Evolutionary conservation across 2,797 vertebrate species (phyloP), one percentile per base, ranked within the genome.

Genomic region (Ptychadena robeensis): DNA sequence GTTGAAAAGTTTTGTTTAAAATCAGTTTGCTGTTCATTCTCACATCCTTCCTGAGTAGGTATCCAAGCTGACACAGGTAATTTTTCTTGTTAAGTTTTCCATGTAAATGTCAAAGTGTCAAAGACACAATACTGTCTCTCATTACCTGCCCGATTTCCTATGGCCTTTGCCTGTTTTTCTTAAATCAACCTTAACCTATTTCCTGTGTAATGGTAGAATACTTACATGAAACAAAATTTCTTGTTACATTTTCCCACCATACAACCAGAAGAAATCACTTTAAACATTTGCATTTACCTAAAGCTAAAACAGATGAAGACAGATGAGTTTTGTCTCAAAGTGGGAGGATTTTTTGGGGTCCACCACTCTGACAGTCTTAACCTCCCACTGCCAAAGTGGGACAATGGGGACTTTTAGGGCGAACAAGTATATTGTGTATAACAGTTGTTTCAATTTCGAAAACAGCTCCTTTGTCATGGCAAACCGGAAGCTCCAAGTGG

Each of bases 71-170:
- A 57, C 14, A 25, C 80, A 81, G 80, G 80, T 81, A 73, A 74
- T 81, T 74, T 63, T 32, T 27, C 38, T 35, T 53, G 28, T 53
- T 38, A 48, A 35, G 28, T 57, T 81, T 81, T 67, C 79, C 79
- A 74, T 74, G 59, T 68, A 66, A 68, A 74, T 74, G 70, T 74
- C 80, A 80, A 25, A 74, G 28, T 74, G 70, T 74, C 80, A 80
- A 25, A 74, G 28, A 74, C 65, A 74, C 80, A 81, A 81, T 73
- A 40, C 70, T 15, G 44, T 68, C 63, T 59, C 37, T 74, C 71
- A 68, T 59, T 59, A 61, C 38, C 40, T 74, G 30, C 12, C 35
- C 11, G 25, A 18, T 64, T 75, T 64, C 68, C 27, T 30, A 68
- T 32, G 48, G 63, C 15, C 44, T 75, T 48, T 74, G 63, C 15